Evolutionary conservation across 2,888 invertebrate species (phyloP), one percentile per base, ranked within the genome.

Genomic region (Sinodicranocentrus sp.): DNA sequence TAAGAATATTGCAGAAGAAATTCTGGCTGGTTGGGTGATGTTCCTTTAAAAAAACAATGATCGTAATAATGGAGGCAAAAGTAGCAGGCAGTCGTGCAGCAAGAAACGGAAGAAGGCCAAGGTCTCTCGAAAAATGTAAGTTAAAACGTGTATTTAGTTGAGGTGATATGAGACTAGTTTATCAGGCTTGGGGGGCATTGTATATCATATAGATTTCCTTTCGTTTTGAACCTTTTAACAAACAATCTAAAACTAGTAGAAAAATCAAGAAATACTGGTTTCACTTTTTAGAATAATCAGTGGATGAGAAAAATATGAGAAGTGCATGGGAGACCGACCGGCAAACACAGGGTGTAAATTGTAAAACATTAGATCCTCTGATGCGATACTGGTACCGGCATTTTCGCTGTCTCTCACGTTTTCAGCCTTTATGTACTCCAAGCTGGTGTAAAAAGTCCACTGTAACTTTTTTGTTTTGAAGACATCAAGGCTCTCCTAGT

Each of bases 201-300:
- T 33, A 43, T 54, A 70, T 44, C 44, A 70, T 17, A 21, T 57
- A 57, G 26, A 65, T 73, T 80, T 82, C 52, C 75, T 80, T 52
- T 57, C 68, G 6, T 65, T 43, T 54, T 21, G 25, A 17, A 28
- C 26, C 43, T 28, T 25, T 65, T 48, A 54, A 28, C 52, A 52
- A 79, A 28, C 65, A 52, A 63, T 63, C 61, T 70, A 48, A 19
- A 57, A 43, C 48, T 71, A 76, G 57, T 8, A 44, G 23, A 59
- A 75, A 76, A 76, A 82, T 76, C 82, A 82, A 82, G 82, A 82
- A 82, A 76, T 76, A 76, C 82, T 68, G 82, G 82, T 82, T 82
- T 82, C 65, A 52, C 15, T 25, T 61, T 25, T 68, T 8, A 52
- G 28, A 17, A n/a, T 19, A 65, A 43, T 19, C 65, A 65, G 28